Conservation (phyloP, 1,140 invertebrate genomes). For the Hesperophylax magnus region DNA sequence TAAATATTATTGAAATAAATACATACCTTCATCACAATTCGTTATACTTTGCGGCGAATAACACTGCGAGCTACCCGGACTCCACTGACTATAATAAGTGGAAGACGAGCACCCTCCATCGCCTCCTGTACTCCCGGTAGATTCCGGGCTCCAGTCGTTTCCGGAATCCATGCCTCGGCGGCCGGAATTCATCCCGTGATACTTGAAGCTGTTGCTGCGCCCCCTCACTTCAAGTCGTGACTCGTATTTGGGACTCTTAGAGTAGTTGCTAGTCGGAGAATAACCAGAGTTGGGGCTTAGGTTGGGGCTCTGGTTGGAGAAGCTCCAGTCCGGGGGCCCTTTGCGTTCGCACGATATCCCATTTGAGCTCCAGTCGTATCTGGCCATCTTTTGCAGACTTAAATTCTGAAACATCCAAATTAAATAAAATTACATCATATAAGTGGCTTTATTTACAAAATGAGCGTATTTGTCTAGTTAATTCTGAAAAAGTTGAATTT, state of each 20-base stretch:
- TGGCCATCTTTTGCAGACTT: slow-evolving; percentile 64
- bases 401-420: slow-evolving; percentile 60
- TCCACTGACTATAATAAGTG: slow-evolving; percentile 65
- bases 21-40: slow-evolving; percentile 50
- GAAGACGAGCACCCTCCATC: slow-evolving; percentile 61
- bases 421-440: background rate
- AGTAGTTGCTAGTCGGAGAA: slow-evolving; percentile 34
- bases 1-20: too few species aligned
- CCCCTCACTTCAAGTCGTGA: slow-evolving; percentile 48
- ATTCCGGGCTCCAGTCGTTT: slow-evolving; percentile 67
- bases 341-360: slow-evolving; percentile 66
- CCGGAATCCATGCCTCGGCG: background rate
- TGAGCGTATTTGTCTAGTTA: too few species aligned
- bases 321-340: slow-evolving; percentile 63
- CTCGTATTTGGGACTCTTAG: slow-evolving; percentile 62
- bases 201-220: slow-evolving; percentile 56
- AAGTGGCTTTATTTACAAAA: background rate
- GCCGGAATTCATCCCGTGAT: slow-evolving; percentile 16
- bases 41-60: slow-evolving; percentile 47
- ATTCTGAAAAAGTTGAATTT: too few species aligned
- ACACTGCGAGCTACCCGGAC: slow-evolving; percentile 62
- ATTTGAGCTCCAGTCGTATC: slow-evolving; percentile 64
- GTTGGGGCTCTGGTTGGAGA: slow-evolving; percentile 56
- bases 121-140: slow-evolving; percentile 55
- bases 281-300: slow-evolving; percentile 58